Conservation (phyloP, 2,113 vertebrate genomes). For the Boulengeromyrus knoepffleri region DNA sequence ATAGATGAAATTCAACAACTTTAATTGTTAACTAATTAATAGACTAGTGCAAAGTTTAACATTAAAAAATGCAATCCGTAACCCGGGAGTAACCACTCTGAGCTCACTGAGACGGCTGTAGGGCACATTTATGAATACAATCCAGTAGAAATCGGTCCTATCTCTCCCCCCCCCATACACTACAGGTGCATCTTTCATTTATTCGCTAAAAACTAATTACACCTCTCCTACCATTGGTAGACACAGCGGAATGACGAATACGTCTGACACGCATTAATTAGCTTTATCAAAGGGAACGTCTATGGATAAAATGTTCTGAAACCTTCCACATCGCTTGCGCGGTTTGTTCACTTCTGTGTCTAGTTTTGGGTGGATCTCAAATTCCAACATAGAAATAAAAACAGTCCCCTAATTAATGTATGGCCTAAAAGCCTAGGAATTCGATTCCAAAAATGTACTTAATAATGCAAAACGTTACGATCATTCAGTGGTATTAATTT, state of each 20-base stretch:
- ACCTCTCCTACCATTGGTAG: not conserved
- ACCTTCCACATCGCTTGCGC: not conserved
- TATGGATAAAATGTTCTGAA: not conserved
- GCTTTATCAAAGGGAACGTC: not conserved
- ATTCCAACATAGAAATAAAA: not conserved
- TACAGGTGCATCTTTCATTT: not conserved
- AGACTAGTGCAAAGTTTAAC: not conserved
- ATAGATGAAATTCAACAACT: not conserved
- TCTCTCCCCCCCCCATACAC: not conserved
- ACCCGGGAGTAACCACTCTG: not conserved
- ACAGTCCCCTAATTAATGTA: not conserved
- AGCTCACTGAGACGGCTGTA: not conserved
- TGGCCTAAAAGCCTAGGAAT: not conserved
- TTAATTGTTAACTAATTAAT: not conserved
- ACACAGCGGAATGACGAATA: not conserved
- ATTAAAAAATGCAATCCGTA: not conserved
- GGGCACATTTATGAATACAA: not conserved
- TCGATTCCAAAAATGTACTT: not conserved
- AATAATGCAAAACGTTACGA: not conserved
- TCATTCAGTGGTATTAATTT: not conserved
- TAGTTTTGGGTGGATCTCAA: not conserved
- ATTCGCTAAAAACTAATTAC: conserved; percentile 3
- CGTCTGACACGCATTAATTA: not conserved
- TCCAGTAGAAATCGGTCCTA: not conserved
- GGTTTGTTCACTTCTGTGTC: not conserved